These are phyloP conservation scores for Drosophila infuscata DNA, from an alignment of 2,888 invertebrate genomes.

Conservation along the genomic window DNA sequence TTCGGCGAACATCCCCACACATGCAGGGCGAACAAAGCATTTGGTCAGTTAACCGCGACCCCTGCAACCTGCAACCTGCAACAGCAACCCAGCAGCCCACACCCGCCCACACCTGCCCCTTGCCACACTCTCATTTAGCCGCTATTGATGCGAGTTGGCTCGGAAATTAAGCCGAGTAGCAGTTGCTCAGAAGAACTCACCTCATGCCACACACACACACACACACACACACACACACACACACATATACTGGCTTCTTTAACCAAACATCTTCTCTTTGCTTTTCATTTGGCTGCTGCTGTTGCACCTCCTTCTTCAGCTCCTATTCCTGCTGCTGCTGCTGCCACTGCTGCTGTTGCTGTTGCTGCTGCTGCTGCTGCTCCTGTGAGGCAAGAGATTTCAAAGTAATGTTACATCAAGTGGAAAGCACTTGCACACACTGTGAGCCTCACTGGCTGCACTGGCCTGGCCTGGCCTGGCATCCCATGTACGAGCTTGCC, in stretches of 20 bases:
- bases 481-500: conserved; percentile 38
- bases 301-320: conserved; percentile 28
- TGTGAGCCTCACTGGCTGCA: conserved; percentile 31
- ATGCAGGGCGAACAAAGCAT: conserved; percentile 52
- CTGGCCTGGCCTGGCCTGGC: conserved; percentile 28
- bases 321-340: conserved; percentile 10
- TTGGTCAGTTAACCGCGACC: conserved; percentile 74
- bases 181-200: conserved; percentile 33
- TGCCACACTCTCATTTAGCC: conserved; percentile 12
- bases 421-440: conserved; percentile 78
- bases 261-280: conserved; percentile 76
- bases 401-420: conserved; percentile 81
- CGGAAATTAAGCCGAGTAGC: conserved; percentile 77
- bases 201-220: conserved; percentile 5
- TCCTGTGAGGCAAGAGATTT: conserved; percentile 69
- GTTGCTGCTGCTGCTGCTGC: conserved; percentile 8
- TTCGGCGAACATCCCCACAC: conserved; percentile 66
- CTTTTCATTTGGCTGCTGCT: conserved; percentile 67
- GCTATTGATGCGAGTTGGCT: conserved; percentile 55
- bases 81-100: too few relatives aligned
- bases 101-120: neutral
- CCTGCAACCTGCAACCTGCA: conserved; percentile 9
- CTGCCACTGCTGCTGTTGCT: neutral
- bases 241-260: conserved; percentile 34
- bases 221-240: conserved; percentile 5